Conservation (phyloP, 2,113 vertebrate species). For the Himantopus leucocephalus region DNA sequence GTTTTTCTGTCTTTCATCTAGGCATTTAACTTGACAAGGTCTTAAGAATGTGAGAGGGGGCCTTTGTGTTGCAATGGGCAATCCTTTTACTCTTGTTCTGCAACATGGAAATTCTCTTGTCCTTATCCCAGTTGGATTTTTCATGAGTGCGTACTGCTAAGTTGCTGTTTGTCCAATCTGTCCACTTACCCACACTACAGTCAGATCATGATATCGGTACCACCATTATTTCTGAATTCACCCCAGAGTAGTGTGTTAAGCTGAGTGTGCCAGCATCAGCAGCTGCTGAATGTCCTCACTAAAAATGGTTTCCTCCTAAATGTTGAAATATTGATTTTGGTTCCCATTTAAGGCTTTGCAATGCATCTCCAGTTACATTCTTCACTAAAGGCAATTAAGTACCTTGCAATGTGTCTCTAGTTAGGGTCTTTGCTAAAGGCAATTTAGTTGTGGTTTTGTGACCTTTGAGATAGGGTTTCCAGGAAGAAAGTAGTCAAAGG, state of each 20-base stretch:
- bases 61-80: not conserved
- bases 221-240: not conserved
- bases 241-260: not conserved
- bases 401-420: conserved; percentile 9
- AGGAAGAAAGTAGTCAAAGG: conserved; percentile 38
- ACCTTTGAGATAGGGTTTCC: conserved; percentile 48
- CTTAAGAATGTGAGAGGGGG: not conserved
- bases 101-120: not conserved
- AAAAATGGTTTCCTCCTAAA: conserved; percentile 16
- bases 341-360: conserved; percentile 32
- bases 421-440: conserved; percentile 51
- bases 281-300: not conserved
- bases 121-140: not conserved
- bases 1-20: not conserved
- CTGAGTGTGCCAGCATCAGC: not conserved
- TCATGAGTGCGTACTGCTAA: not conserved
- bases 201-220: not conserved
- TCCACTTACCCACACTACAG: not conserved
- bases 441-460: conserved; percentile 62
- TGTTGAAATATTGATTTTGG: conserved; percentile 48
- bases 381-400: conserved; percentile 34
- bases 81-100: not conserved
- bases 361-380: conserved; percentile 41
- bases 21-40: not conserved
- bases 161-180: not conserved